Conservation (phyloP, 2,797 vertebrate genomes). For the Gadopsis bispinosus region DNA sequence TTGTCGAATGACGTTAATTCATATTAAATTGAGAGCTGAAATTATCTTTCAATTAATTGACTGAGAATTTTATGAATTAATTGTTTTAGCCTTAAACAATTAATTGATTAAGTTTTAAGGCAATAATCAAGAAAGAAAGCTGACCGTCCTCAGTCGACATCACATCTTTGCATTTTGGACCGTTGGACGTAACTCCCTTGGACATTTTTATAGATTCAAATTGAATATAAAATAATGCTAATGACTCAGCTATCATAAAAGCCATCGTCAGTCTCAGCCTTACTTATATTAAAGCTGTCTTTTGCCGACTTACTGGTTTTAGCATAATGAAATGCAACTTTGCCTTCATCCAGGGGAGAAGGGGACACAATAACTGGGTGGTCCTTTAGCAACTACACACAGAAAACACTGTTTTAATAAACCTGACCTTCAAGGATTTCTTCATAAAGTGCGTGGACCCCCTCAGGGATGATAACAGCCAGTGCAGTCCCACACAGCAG, state of each 20-base stretch:
- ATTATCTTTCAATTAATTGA: no score
- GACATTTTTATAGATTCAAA: neutral
- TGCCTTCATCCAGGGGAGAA: neutral
- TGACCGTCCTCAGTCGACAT: neutral
- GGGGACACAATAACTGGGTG: neutral
- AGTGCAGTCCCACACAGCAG: conserved; percentile 97
- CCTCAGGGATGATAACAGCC: conserved; percentile 98
- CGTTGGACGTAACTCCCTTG: neutral
- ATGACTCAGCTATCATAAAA: neutral
- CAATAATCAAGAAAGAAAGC: neutral
- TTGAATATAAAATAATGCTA: neutral
- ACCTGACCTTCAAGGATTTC: conserved; percentile 92
- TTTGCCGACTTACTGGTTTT: neutral
- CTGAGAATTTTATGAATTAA: no score
- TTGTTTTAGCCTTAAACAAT: no score
- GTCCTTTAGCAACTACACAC: neutral
- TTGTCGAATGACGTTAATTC: neutral
- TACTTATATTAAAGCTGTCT: neutral
- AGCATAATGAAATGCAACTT: neutral
- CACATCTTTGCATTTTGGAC: neutral
- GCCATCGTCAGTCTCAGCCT: no score
- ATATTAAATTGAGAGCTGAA: neutral
- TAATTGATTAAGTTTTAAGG: no score
- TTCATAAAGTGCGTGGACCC: conserved; percentile 97
- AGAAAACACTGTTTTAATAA: neutral